A percentile compares a stretch with the other conserved stretches of the same genome.
These are phyloP conservation scores for Magallana angulata DNA, from an alignment of 1,140 invertebrate genomes.

Conservation along the genomic window DNA sequence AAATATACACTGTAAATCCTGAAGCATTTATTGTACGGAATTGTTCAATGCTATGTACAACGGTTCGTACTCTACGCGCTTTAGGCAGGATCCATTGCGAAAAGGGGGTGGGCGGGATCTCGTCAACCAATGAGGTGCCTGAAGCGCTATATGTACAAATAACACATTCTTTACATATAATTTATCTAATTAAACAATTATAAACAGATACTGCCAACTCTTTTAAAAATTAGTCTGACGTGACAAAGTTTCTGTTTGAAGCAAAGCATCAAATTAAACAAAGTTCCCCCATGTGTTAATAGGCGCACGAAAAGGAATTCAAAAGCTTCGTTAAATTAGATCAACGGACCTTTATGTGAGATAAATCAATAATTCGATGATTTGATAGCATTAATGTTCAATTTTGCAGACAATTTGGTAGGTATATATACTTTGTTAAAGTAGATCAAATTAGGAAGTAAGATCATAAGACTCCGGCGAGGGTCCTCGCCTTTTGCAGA, in stretches of 20 bases:
- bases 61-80: constrained; percentile 22
- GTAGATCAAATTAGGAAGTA: not conserved
- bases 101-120: constrained; percentile 27
- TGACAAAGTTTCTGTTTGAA: not conserved
- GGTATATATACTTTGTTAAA: not conserved
- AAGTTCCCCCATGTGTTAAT: constrained; percentile 6
- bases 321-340: not conserved
- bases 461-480: not conserved
- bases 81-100: constrained; percentile 15
- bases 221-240: not conserved
- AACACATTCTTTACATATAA: constrained; percentile 26
- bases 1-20: constrained; percentile 22
- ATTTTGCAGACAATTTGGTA: not conserved
- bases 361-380: not conserved
- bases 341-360: not conserved
- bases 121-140: constrained; percentile 21
- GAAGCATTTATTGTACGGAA: constrained; percentile 3
- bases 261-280: not conserved
- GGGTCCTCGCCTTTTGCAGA: not conserved
- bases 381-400: constrained; percentile 7
- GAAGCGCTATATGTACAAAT: not conserved
- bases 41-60: not conserved
- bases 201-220: not conserved
- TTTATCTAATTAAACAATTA: constrained; percentile 26
- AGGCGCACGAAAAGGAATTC: not conserved